A percentile compares a stretch with the other conserved stretches of the same genome.
These are phyloP conservation scores for Myiotriccus ornatus DNA, from an alignment of 2,797 vertebrate genomes.

Conservation along the genomic window DNA sequence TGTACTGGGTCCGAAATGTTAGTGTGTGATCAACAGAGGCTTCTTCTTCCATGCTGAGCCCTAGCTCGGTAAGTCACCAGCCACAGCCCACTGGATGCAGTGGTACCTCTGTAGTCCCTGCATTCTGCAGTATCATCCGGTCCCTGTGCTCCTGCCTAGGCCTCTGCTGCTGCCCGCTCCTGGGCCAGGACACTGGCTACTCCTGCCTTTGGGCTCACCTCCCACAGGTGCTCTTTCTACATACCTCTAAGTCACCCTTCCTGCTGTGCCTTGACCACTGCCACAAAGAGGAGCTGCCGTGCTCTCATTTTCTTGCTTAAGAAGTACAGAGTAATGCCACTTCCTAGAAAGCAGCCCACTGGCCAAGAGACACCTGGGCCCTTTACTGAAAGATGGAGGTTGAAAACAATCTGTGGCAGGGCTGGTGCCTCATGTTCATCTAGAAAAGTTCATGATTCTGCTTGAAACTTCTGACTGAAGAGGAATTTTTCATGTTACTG, in stretches of 20 bases:
- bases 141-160: not conserved
- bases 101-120: rapidly evolving
- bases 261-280: not conserved
- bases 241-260: not conserved
- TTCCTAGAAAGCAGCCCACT: not conserved
- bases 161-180: not conserved
- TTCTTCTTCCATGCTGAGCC: not conserved
- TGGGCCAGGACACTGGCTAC: not conserved
- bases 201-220: not conserved
- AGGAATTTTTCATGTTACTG: not conserved
- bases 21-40: not conserved
- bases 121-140: not conserved
- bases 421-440: not conserved
- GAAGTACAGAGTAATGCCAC: not conserved
- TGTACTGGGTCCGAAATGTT: not conserved
- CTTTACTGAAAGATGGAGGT: not conserved
- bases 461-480: not conserved
- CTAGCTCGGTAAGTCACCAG: not conserved
- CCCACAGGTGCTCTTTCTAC: not conserved
- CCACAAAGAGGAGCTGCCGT: not conserved
- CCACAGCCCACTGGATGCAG: not conserved
- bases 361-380: not conserved
- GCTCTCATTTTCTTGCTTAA: not conserved
- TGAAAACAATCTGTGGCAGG: not conserved
- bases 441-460: not conserved